A percentile compares a stretch with the other conserved stretches of the same genome.
These are phyloP conservation scores for Drosophila neonasuta DNA, from an alignment of 2,888 invertebrate species.

Conservation along the genomic window DNA sequence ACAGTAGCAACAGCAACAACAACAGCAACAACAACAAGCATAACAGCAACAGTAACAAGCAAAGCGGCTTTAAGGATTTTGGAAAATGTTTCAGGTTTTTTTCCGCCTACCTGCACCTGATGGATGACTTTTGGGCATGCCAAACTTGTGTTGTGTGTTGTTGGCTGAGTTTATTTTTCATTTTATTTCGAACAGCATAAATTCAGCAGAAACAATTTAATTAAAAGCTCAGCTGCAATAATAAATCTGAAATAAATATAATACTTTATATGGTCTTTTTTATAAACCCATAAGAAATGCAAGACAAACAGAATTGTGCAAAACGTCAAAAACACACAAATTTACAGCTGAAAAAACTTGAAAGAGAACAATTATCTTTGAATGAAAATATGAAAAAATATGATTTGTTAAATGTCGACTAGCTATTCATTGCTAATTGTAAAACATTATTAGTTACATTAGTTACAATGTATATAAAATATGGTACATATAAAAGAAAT, in stretches of 20 bases:
- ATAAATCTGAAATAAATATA: not conserved
- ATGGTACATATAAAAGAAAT: too few species aligned
- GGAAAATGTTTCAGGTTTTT: slow-evolving; percentile 44
- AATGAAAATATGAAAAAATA: too few species aligned
- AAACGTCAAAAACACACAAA: too few species aligned
- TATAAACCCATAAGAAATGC: too few species aligned
- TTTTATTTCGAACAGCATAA: not conserved
- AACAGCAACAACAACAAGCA: slow-evolving; percentile 15
- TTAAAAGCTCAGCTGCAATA: slow-evolving; percentile 1
- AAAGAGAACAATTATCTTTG: too few species aligned
- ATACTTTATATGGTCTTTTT: not conserved
- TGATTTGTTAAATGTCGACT: too few species aligned
- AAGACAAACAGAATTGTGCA: too few species aligned
- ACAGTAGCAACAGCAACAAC: slow-evolving; percentile 15
- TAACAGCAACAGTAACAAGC: slow-evolving; percentile 12
- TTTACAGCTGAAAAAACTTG: too few species aligned
- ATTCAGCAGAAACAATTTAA: not conserved
- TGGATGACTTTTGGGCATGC: slow-evolving; percentile 11
- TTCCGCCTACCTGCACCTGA: not conserved
- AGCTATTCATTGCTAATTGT: too few species aligned
- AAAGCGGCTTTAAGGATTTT: slow-evolving; percentile 52
- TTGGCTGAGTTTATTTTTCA: not conserved
- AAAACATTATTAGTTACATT: too few species aligned
- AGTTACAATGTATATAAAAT: too few species aligned
- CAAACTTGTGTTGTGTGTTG: not conserved